phyloP scores from a whole-genome alignment of 30 jellyfish, hydroid and myxozoan species.

The Euphysa ruthae region DNA sequence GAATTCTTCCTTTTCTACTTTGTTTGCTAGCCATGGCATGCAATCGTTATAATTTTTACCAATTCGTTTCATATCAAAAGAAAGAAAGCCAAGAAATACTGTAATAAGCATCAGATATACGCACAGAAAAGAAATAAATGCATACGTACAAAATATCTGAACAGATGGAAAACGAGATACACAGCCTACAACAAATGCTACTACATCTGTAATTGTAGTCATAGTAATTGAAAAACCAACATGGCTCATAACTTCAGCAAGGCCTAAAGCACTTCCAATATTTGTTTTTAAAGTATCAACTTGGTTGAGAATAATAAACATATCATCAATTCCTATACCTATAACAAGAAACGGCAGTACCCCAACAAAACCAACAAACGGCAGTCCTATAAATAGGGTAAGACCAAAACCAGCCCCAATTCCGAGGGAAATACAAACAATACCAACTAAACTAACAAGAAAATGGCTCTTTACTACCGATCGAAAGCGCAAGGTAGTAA shows the following conservation, averaged over 20 bases:
- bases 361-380: conserved; percentile 83
- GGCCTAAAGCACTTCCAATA: background rate
- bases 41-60: background rate
- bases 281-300: conserved; percentile 1
- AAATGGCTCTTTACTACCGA: conserved; percentile 61
- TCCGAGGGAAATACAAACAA: conserved; percentile 62
- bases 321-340: conserved; percentile 30
- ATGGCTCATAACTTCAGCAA: conserved; percentile 15
- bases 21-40: background rate
- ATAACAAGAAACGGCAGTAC: conserved; percentile 84
- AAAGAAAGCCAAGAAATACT: conserved; percentile 16
- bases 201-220: conserved; percentile 39
- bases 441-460: conserved; percentile 53
- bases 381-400: conserved; percentile 44
- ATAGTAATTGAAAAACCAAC: conserved; percentile 28
- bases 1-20: background rate
- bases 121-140: conserved; percentile 6
- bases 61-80: conserved; percentile 22
- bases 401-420: conserved; percentile 87
- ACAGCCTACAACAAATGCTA: conserved; percentile 30
- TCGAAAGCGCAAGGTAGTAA: conserved; percentile 42
- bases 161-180: conserved; percentile 30
- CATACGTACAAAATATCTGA: conserved; percentile 15
- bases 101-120: conserved; percentile 32
- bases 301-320: conserved; percentile 18